Evolutionary conservation across 2,888 invertebrate genomes (phyloP).

Genomic region (Drepana falcataria): DNA sequence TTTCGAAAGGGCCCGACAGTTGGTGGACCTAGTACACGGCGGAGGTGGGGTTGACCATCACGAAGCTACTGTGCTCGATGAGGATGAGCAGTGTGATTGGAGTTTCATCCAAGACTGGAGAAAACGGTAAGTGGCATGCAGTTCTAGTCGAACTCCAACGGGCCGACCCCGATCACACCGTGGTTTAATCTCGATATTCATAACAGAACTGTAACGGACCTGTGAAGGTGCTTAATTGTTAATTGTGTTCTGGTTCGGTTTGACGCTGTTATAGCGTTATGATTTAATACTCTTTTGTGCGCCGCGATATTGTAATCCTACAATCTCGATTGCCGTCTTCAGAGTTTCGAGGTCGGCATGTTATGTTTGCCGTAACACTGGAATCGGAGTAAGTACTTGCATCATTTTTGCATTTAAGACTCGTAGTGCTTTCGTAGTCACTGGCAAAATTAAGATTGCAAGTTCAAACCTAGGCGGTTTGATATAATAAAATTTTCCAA

Average conservation of each 20-base stretch:
- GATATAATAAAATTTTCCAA: too few relatives aligned
- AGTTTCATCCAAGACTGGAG: conserved; percentile 87
- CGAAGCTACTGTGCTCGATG: conserved; percentile 67
- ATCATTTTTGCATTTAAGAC: too few relatives aligned
- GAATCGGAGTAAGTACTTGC: background rate
- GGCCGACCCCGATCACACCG: conserved; percentile 42
- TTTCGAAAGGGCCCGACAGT: conserved; percentile 78
- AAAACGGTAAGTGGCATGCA: conserved; percentile 74
- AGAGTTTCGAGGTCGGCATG: background rate
- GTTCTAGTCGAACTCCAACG: conserved; percentile 28
- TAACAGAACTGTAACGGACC: conserved; percentile 41
- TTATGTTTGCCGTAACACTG: background rate
- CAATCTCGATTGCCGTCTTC: background rate
- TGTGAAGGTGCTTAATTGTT: conserved; percentile 44
- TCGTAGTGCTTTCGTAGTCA: too few relatives aligned
- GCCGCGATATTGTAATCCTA: background rate
- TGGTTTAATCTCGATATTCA: conserved; percentile 42
- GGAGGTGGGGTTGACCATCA: conserved; percentile 61
- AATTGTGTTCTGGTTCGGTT: conserved; percentile 42
- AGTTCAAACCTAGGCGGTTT: too few relatives aligned
- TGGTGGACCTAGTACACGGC: conserved; percentile 79
- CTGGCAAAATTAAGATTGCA: too few relatives aligned
- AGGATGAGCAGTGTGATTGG: conserved; percentile 82
- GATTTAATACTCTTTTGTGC: conserved; percentile 9
- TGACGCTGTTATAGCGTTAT: conserved; percentile 22